phyloP scores from a whole-genome alignment of 2,888 invertebrate species.

The Drosophila antonietae region DNA sequence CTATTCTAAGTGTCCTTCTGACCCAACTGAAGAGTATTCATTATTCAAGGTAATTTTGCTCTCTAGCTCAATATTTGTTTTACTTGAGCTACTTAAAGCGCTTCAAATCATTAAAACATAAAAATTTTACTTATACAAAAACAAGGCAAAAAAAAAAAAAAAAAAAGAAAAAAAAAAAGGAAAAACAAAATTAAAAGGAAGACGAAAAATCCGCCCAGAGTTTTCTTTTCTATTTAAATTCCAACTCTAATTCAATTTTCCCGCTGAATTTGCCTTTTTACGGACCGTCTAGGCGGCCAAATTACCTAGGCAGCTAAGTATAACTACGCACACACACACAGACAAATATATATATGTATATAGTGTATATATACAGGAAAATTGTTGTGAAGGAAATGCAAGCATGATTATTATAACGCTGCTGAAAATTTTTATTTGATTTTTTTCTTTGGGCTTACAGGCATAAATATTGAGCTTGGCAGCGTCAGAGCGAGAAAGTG shows the following conservation, averaged over 20 bases:
- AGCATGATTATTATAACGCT: slow-evolving; percentile 66
- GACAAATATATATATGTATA: neutral
- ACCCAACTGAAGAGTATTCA: neutral
- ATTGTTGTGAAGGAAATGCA: slow-evolving; percentile 52
- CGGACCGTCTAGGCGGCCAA: slow-evolving; percentile 42
- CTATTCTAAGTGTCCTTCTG: neutral
- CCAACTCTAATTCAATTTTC: slow-evolving; percentile 73
- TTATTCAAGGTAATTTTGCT: neutral
- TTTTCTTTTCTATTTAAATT: slow-evolving; percentile 64
- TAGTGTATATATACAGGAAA: slow-evolving; percentile 28
- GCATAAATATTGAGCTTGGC: slow-evolving; percentile 34
- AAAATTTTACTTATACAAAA: slow-evolving; percentile 47
- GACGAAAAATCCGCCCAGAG: neutral
- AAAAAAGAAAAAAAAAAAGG: neutral
- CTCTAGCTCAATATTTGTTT: neutral
- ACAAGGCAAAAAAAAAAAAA: slow-evolving; percentile 26
- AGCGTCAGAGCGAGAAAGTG: neutral
- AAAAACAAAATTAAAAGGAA: too few relatives aligned
- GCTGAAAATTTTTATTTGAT: slow-evolving; percentile 34
- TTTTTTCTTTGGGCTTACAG: slow-evolving; percentile 24
- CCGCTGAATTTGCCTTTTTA: slow-evolving; percentile 65
- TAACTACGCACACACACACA: slow-evolving; percentile 11
- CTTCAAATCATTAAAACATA: slow-evolving; percentile 70
- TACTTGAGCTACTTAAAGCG: slow-evolving; percentile 19
- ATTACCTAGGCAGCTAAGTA: slow-evolving; percentile 47